Base-by-base conservation (phyloP, 2,888 invertebrate genomes). In the Agrochola lychnidis region DNA sequence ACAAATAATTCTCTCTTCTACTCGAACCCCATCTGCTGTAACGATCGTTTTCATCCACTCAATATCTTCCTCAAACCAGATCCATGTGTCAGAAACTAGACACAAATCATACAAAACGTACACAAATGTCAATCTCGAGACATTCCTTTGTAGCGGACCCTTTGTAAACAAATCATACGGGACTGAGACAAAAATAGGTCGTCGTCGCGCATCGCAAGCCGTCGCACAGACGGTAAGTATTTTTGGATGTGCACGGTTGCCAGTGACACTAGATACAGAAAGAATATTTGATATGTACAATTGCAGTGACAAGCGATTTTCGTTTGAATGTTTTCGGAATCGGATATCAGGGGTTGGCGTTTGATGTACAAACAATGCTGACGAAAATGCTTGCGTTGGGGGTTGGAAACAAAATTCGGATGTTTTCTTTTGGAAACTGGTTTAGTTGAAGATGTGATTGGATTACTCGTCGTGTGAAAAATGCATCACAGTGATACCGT, bases 91-190 rank as follows among this genome's bases (percentile, higher is more conserved):
- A 70, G 22, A 73, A 66, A 83, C 74, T 79, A 56, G 71, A 78
- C 70, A 84, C 73, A 78, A 73, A 81, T 76, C 76, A 82, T 81
- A 80, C 59, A 69, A 79, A 80, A 74, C 69, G 53, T 83, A 78
- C 73, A 83, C 83, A 86, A 78, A 78, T 80, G 84, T 83, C 83
- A 84, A 84, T 85, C 77, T 69, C n/a, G 63, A 73, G 78, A 84
- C 81, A 89, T 90, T 89, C 88, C 87, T 90, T 89, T 90, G 90
- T 90, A 82, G 73, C 72, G 77, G 86, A 86, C 87, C 90, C 91
- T 93, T 92, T 91, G 92, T 93, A 92, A 93, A 93, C 93, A 94
- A 91, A 92, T 89, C 89, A 88, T 80, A 87, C 80, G 77, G 84
- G 79, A 78, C 70, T 64, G 70, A 63, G 82, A 82, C 89, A 88